Evolutionary conservation across 2,797 vertebrate species (phyloP).

Genomic region (Triplophysa yarkandensis): DNA sequence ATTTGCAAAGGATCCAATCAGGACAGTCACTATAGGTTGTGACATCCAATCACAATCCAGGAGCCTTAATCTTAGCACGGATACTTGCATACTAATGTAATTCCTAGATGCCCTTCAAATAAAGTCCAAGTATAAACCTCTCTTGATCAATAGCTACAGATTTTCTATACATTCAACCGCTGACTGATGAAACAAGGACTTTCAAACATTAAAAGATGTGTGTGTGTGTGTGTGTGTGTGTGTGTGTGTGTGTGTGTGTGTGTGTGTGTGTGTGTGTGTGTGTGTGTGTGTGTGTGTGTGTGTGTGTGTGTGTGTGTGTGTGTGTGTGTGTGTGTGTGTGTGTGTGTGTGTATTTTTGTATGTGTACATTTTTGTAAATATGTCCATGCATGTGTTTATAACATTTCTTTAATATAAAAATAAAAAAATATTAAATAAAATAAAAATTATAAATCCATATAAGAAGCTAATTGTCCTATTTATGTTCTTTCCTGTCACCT

Average conservation of each 20-base stretch:
- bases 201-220: not conserved
- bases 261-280: no score
- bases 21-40: not conserved
- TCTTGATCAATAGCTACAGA: constrained; percentile 16
- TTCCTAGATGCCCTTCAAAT: constrained; percentile 10
- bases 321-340: no score
- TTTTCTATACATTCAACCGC: constrained; percentile 7
- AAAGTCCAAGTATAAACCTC: constrained; percentile 12
- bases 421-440: no score
- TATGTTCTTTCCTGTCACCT: no score
- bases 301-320: no score
- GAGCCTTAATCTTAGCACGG: not conserved
- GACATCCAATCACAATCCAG: constrained; percentile 17
- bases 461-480: no score
- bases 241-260: not conserved
- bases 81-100: constrained; percentile 12
- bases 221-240: not conserved
- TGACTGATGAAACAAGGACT: not conserved
- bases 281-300: no score
- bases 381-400: no score
- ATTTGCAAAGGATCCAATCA: not conserved
- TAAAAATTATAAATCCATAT: no score
- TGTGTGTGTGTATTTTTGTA: no score
- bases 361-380: no score
- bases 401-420: no score